Base-by-base conservation (phyloP, 2,113 vertebrate species). In the Phoenicopterus ruber region DNA sequence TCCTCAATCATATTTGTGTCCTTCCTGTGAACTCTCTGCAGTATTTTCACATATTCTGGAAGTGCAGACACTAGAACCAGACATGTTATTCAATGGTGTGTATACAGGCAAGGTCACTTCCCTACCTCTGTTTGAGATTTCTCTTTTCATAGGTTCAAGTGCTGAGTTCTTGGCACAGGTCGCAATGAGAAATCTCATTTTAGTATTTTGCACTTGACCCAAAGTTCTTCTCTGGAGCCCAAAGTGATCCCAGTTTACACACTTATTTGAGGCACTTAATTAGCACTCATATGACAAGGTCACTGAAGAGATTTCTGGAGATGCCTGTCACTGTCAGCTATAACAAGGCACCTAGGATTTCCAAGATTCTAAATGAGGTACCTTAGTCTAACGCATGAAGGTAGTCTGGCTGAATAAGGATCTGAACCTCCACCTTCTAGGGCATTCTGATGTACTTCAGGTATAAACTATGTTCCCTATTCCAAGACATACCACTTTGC, bases 11-110 rank as follows among this genome's bases (percentile, higher is more conserved):
- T 57, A 67, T 36, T 82, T 89, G 13, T 85, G 91, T 93, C 95
- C 94, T 96, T 95, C 78, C 96, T 88, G 31, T 94, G 91, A 97
- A 91, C 94, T 46, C 66, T 40, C 61, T 80, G 31, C 57, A 91
- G 31, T 73, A 82, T 85, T 93, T 94, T 90, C 46, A 69, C 28
- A 7, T 89, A 80, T 95, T 93, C 36, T 87, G 62, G 65, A 90
- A 88, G 78, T 40, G 38, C 2, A 0, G 87, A 89, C 87, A 57
- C 70, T 69, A 62, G 78, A 90, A 44, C 40, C 18, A 61, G 66
- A 65, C 36, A 61, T 22, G 11, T 2, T 82, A 2, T 82, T 90
- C 4, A 8, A 82, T n/a, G 29, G 19, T 87, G 81, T 95, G 69
- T 91, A n/a, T 85, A 82, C 32, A 88, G 40, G 24, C 61, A 82